phyloP scores from a whole-genome alignment of 2,888 invertebrate genomes.

The Cosmia pyralina region DNA sequence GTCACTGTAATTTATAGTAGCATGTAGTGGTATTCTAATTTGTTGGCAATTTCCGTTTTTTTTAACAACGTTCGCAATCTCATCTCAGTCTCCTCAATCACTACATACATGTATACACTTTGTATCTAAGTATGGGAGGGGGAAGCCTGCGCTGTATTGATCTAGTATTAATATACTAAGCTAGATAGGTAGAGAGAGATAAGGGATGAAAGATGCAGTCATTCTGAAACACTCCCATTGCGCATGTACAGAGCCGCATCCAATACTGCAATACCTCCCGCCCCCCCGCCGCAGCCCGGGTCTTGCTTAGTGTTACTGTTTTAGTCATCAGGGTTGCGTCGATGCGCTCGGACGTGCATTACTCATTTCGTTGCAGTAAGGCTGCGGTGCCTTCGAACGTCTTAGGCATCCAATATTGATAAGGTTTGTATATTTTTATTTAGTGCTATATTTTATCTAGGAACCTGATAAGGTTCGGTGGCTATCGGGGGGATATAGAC shows the following conservation, averaged over 20 bases:
- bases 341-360: background rate
- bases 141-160: too few species aligned
- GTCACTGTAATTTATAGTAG: too few species aligned
- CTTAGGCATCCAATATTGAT: background rate
- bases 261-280: slow-evolving; percentile 2
- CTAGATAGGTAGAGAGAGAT: background rate
- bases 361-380: background rate
- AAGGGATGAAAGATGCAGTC: background rate
- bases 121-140: too few species aligned
- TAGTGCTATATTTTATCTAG: too few species aligned
- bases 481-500: background rate
- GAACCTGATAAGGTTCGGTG: too few species aligned
- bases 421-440: too few species aligned
- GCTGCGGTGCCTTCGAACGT: background rate
- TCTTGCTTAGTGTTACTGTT: background rate
- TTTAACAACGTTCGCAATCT: too few species aligned
- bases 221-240: background rate
- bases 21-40: too few species aligned
- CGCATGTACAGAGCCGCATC: background rate
- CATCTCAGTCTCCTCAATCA: too few species aligned
- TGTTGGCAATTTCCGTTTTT: too few species aligned
- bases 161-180: background rate
- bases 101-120: too few species aligned
- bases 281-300: background rate
- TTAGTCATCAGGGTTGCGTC: background rate